These are phyloP conservation scores for Atractosteus spatula DNA, from an alignment of 2,113 vertebrate species.

Conservation along the genomic window DNA sequence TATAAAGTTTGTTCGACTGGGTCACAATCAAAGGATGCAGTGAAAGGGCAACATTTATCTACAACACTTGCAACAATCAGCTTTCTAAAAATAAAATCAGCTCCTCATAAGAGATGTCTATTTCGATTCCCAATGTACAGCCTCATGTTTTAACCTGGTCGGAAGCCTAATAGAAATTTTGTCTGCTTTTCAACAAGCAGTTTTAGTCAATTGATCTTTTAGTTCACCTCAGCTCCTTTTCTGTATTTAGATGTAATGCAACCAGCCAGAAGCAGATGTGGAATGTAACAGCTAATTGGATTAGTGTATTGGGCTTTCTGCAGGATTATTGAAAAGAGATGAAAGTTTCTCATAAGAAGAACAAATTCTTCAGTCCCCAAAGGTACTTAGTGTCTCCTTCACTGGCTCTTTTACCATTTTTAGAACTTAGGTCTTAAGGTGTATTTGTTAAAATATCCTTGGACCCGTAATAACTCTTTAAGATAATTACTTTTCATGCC, in stretches of 20 bases:
- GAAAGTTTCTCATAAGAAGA: not conserved
- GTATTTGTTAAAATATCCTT: conserved; percentile 6
- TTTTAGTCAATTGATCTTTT: not conserved
- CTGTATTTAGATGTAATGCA: conserved; percentile 1
- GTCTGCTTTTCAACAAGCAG: not conserved
- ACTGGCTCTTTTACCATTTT: not conserved
- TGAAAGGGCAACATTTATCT: no score
- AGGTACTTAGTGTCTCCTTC: not conserved
- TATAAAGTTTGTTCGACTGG: no score
- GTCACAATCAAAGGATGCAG: no score
- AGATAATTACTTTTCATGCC: not conserved
- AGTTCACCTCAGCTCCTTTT: not conserved
- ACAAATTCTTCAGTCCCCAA: not conserved
- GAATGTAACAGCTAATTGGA: not conserved
- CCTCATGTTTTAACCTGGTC: not conserved
- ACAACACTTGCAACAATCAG: no score
- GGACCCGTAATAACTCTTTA: not conserved
- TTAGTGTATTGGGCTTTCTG: not conserved
- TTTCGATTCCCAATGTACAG: not conserved
- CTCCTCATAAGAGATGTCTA: not conserved
- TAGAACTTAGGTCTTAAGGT: no score
- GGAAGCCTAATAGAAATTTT: not conserved
- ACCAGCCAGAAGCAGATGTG: not conserved
- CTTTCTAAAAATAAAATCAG: not conserved
- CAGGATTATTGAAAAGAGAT: not conserved